phyloP scores from a whole-genome alignment of 1,140 invertebrate species.

The Drosophila punjabiensis region DNA sequence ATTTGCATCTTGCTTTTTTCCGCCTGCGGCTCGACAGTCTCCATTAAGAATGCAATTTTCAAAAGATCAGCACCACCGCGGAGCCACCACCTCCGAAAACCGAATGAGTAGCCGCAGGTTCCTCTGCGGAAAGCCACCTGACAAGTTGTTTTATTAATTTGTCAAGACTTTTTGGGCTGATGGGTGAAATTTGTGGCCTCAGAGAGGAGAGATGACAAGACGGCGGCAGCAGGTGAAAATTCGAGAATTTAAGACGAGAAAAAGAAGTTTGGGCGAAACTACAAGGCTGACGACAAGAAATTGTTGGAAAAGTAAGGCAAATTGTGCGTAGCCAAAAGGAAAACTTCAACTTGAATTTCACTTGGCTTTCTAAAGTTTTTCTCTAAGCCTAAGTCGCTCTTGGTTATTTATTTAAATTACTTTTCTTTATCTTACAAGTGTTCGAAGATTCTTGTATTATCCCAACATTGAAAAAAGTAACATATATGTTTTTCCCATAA shows the following conservation, averaged over 20 bases:
- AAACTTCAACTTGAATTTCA: slow-evolving; percentile 2
- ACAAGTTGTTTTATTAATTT: slow-evolving; percentile 73
- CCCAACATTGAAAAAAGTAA: not conserved
- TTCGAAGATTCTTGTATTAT: not conserved
- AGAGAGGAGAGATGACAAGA: slow-evolving; percentile 3
- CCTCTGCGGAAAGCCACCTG: slow-evolving; percentile 53
- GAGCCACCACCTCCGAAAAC: slow-evolving; percentile 19
- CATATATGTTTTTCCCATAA: not conserved
- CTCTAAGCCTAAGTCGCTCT: slow-evolving; percentile 7
- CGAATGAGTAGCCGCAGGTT: slow-evolving; percentile 43
- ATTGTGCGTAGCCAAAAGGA: slow-evolving; percentile 19
- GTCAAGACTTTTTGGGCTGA: slow-evolving; percentile 72
- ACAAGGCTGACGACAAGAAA: slow-evolving; percentile 14
- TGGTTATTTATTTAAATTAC: slow-evolving; percentile 12
- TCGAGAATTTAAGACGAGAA: slow-evolving; percentile 38
- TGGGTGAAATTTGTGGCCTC: slow-evolving; percentile 63
- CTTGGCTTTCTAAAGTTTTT: slow-evolving; percentile 3
- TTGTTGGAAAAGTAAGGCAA: slow-evolving; percentile 60
- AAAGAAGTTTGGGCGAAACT: slow-evolving; percentile 15
- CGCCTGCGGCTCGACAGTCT: slow-evolving; percentile 32
- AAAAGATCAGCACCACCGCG: slow-evolving; percentile 38
- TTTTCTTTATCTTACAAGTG: not conserved
- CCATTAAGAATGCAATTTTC: slow-evolving; percentile 77
- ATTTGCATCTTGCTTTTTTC: slow-evolving; percentile 55
- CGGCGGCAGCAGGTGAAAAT: slow-evolving; percentile 61